Evolutionary conservation across 1,140 invertebrate species (phyloP), one percentile per base, ranked within the genome.

Genomic region (Drosophila asahinai): DNA sequence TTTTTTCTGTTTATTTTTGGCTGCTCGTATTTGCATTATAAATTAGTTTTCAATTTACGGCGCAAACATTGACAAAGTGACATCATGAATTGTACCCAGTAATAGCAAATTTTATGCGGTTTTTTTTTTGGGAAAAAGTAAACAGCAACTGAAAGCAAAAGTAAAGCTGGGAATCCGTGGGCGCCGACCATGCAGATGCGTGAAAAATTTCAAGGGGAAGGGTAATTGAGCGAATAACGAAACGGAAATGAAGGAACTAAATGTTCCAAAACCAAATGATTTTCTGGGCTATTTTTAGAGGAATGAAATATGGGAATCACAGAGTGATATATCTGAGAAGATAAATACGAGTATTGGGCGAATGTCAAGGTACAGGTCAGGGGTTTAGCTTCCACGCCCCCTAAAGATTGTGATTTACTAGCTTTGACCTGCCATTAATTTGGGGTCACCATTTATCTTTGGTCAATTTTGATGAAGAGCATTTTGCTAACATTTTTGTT

Each of bases 51-150:
- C 81, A 80, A 83, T 87, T 83, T 78, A 52, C 66, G 60, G 22
- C n/a, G 48, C 63, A 89, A 89, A 89, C 80, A 89, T 87, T 89
- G 84, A 78, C 81, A 45, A 54, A 78, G 60, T 87, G 84, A 87
- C 84, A 89, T 89, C 84, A 89, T 70, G 49, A 61, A 51, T 65
- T 59, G 48, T 67, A 19, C 17, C 33, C 8, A 30, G 33, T 36
- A 58, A 22, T 68, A 33, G 42, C 54, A 42, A 33, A 73, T 48
- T 62, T 62, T 66, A 70, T 79, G 58, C 66, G 68, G 42, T 45
- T 59, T 59, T 67, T 33, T 36, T 36, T 49, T 17, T 36, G 33
- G 49, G 36, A 17, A 54, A 55, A 71, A 55, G 30, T 33, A 55
- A 72, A 60, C 45, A 57, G 25, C 22, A 42, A 43, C 58, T 19